Evolutionary conservation across 2,113 vertebrate genomes (phyloP).

Genomic region (Chaetura pelagica): DNA sequence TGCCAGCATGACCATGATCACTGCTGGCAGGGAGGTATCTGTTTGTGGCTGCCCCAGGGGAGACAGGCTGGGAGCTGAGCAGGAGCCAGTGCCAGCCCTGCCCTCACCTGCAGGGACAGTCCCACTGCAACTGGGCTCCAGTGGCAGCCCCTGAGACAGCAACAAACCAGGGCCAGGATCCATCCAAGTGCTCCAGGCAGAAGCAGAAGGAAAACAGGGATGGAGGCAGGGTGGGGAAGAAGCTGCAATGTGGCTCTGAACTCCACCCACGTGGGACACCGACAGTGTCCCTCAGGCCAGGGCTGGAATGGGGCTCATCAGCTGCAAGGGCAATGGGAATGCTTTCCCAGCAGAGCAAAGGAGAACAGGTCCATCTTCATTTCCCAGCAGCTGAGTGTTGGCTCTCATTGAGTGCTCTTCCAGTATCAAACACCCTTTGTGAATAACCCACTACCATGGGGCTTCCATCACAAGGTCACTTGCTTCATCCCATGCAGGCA

Average conservation of each 20-base stretch:
- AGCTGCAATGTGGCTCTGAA: neutral
- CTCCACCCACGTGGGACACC: neutral
- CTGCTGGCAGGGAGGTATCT: neutral
- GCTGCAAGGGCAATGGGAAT: neutral
- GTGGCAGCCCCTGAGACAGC: neutral
- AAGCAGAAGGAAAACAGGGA: neutral
- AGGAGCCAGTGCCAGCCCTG: neutral
- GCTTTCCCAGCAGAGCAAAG: neutral
- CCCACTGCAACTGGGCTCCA: neutral
- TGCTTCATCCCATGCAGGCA: conserved; percentile 5
- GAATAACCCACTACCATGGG: neutral
- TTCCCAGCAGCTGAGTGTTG: neutral
- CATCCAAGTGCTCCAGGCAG: neutral
- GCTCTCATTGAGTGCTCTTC: neutral
- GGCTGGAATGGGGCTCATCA: neutral
- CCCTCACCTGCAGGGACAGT: neutral
- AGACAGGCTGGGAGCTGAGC: neutral
- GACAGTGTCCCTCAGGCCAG: neutral
- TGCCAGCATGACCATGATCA: neutral
- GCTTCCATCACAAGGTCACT: conserved; percentile 24
- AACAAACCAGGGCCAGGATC: neutral
- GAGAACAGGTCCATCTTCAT: neutral
- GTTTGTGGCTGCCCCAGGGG: neutral
- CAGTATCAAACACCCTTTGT: neutral
- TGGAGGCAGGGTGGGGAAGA: neutral